Evolutionary conservation across 92 coral and sea anemone genomes (phyloP), one percentile per base, ranked within the genome.

Genomic region (Epizoanthus ramosus): DNA sequence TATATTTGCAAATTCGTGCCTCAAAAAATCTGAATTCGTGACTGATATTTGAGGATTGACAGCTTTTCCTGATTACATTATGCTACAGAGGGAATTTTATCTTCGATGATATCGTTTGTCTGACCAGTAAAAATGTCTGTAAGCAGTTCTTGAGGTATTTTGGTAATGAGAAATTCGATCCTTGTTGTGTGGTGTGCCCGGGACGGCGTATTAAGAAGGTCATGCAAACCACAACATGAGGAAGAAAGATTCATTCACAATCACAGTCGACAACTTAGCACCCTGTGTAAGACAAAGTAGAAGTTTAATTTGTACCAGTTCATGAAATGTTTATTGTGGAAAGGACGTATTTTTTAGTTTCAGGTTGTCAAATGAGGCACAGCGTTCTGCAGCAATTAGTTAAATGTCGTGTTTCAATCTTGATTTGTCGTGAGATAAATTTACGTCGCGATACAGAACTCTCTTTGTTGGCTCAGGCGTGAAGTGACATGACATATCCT

Each of bases 191-290:
- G 4, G 37, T 37, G 6, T 8, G 50, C 43, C 50, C 71, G 7
- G 79, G 17, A 56, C 79, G 63, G 43, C 15, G 43, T n/a, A 17
- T 69, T 69, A 17, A n/a, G 19, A 50, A 75, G 81, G 82, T 77
- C 82, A 61, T 77, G 70, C 31, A 77, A 74, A 43, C 71, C 71
- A 77, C 33, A 41, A 61, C 39, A 57, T 41, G 39, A 77, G 82
- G 71, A 76, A 76, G 81, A 76, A 76, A 39, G 70, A 76, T 25
- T 31, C 81, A 25, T 76, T 76, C 57, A 31, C 81, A 25, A 60
- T 76, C 57, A 31, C 41, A 65, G 71, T 65, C 24, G 6, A 50
- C 54, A 50, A 50, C 54, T 39, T 65, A 65, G 28, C 31, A 65
- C 41, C 6, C 31, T 12, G 2, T 25, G 18, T 31, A 0, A 65